These are phyloP conservation scores for Andrena hattorfiana DNA, from an alignment of 2,888 invertebrate genomes.

Conservation along the genomic window DNA sequence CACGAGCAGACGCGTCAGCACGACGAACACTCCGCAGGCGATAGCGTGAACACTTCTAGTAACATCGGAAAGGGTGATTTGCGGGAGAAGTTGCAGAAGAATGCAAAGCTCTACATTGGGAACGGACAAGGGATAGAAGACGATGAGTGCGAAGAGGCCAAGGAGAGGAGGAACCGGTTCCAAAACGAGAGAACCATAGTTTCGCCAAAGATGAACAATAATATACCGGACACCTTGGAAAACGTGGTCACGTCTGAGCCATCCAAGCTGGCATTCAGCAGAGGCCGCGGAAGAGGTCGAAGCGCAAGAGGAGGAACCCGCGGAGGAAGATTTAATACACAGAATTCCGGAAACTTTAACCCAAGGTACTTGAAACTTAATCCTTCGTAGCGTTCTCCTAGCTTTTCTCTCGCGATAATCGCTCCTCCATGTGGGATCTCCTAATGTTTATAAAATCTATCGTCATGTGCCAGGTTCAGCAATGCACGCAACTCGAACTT, in stretches of 20 bases:
- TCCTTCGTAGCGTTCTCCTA: neutral
- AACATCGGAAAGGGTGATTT: slow-evolving; percentile 76
- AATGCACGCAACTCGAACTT: slow-evolving; percentile 59
- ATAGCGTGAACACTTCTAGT: slow-evolving; percentile 62
- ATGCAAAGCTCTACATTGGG: slow-evolving; percentile 71
- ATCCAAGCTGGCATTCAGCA: slow-evolving; percentile 68
- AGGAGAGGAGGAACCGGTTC: slow-evolving; percentile 82
- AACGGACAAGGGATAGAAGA: slow-evolving; percentile 80
- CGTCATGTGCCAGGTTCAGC: slow-evolving; percentile 61
- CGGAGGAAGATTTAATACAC: slow-evolving; percentile 75
- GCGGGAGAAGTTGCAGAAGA: slow-evolving; percentile 81
- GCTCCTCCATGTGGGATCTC: neutral
- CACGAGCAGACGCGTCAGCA: slow-evolving; percentile 64
- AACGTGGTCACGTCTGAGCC: slow-evolving; percentile 81
- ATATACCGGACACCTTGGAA: slow-evolving; percentile 83
- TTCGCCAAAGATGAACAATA: slow-evolving; percentile 80
- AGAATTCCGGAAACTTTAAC: slow-evolving; percentile 73
- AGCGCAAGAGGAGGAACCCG: slow-evolving; percentile 69
- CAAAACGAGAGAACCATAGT: slow-evolving; percentile 80
- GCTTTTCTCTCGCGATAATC: neutral
- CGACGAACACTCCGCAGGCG: slow-evolving; percentile 69
- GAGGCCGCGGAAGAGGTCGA: slow-evolving; percentile 76
- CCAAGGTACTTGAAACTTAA: slow-evolving; percentile 69
- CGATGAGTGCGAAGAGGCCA: slow-evolving; percentile 82
- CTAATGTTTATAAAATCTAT: neutral